A percentile compares a stretch with the other conserved stretches of the same genome.
phyloP scores from a whole-genome alignment of 1,140 invertebrate species.

The Danaus plexippus region DNA sequence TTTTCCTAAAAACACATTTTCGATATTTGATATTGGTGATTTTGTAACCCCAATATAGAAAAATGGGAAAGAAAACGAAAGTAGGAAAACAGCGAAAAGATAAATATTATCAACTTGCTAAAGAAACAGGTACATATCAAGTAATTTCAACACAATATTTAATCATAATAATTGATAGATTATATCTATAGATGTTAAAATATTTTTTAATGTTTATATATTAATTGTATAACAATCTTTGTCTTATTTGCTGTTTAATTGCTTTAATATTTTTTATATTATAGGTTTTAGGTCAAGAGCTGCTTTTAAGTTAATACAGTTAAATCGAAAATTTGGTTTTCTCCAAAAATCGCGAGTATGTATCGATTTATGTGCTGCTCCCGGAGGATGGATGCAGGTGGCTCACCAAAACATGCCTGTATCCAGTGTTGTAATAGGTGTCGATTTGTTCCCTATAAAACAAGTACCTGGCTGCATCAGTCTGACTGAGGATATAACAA shows the following conservation, averaged over 20 bases:
- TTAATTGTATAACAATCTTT: background rate
- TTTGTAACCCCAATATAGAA: constrained; percentile 25
- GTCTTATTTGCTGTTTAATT: background rate
- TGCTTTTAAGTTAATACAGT: constrained; percentile 98
- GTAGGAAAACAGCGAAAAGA: constrained; percentile 98
- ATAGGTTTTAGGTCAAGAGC: constrained; percentile 96
- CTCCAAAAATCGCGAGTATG: constrained; percentile 96
- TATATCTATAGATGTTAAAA: constrained; percentile 8
- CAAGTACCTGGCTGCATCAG: constrained; percentile 92
- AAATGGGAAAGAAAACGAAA: constrained; percentile 98
- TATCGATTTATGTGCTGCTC: constrained; percentile 98
- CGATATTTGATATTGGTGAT: too few relatives aligned
- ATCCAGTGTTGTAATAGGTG: constrained; percentile 94
- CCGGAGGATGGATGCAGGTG: constrained; percentile 99
- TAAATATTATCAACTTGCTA: constrained; percentile 98
- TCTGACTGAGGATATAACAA: constrained; percentile 96
- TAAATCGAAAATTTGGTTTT: constrained; percentile 98
- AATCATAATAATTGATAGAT: constrained; percentile 4
- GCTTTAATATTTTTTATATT: constrained; percentile 30
- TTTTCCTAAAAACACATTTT: too few relatives aligned
- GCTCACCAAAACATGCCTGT: constrained; percentile 98
- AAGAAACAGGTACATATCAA: constrained; percentile 89
- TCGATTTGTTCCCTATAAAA: constrained; percentile 97
- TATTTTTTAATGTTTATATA: constrained; percentile 5
- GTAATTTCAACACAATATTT: constrained; percentile 1